Conservation (phyloP, 2,888 invertebrate genomes). For the Tupiocoris notatus region DNA sequence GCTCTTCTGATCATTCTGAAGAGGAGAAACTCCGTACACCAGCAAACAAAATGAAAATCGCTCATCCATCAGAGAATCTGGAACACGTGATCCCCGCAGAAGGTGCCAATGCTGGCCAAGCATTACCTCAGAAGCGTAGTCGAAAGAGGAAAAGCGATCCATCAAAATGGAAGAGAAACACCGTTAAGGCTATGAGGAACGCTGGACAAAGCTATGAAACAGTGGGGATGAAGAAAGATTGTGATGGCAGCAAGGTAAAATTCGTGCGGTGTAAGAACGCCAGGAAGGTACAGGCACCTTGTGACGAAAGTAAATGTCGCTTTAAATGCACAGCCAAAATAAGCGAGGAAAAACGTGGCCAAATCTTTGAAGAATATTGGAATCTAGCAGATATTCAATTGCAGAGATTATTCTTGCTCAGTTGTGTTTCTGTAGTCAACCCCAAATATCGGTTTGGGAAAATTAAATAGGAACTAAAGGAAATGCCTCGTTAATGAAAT, state of each 20-base stretch:
- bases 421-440: neutral
- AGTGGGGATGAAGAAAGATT: neutral
- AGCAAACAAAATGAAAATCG: neutral
- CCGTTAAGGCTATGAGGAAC: constrained; percentile 1
- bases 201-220: neutral
- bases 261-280: neutral
- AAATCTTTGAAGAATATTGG: constrained; percentile 43
- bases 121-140: neutral
- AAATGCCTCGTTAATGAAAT: neutral
- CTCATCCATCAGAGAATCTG: too few relatives aligned
- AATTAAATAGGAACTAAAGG: too few relatives aligned
- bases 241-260: neutral
- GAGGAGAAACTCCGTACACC: neutral
- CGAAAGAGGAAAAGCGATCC: neutral
- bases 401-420: constrained; percentile 38
- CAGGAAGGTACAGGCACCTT: constrained; percentile 25
- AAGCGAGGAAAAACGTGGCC: constrained; percentile 31
- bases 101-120: too few relatives aligned
- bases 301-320: constrained; percentile 34
- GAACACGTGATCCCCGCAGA: too few relatives aligned
- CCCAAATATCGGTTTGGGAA: neutral
- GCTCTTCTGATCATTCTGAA: neutral
- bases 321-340: constrained; percentile 36
- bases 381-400: constrained; percentile 32
- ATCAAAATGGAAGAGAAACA: constrained; percentile 1